phyloP scores from a whole-genome alignment of 2,888 invertebrate species.

The Gastracanthus pulcherrimus region DNA sequence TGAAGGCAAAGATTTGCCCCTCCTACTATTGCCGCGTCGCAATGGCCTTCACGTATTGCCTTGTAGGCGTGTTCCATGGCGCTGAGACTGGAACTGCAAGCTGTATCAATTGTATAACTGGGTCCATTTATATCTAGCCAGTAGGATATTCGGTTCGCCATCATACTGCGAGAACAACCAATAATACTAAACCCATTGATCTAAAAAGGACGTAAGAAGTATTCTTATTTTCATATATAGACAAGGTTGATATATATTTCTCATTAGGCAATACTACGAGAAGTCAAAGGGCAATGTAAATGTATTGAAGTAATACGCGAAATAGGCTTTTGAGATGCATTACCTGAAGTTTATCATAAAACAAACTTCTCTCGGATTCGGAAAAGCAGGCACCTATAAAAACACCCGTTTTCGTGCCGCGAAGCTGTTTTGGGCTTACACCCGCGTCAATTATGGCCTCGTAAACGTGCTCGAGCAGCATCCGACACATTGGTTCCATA shows the following conservation, averaged over 20 bases:
- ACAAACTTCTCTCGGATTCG: constrained; percentile 86
- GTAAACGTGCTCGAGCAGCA: constrained; percentile 81
- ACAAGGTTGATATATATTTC: neutral
- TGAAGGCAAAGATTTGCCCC: constrained; percentile 91
- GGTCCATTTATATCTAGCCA: constrained; percentile 93
- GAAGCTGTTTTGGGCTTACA: constrained; percentile 82
- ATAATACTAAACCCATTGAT: constrained; percentile 82
- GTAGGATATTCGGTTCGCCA: constrained; percentile 93
- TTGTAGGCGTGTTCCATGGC: constrained; percentile 90
- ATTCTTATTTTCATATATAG: no score
- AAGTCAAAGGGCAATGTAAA: no score
- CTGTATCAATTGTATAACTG: constrained; percentile 93
- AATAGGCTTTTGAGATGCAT: no score
- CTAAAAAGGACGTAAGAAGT: constrained; percentile 59
- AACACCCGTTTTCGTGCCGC: constrained; percentile 86
- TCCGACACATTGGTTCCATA: constrained; percentile 81
- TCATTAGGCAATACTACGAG: no score
- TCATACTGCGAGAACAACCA: constrained; percentile 93
- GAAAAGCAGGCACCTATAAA: constrained; percentile 86
- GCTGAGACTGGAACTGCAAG: constrained; percentile 93
- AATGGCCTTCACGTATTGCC: constrained; percentile 87
- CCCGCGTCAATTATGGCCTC: constrained; percentile 80
- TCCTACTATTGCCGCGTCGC: constrained; percentile 93
- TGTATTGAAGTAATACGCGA: no score
- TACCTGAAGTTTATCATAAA: constrained; percentile 82